Evolutionary conservation across 2,113 vertebrate species (phyloP).

Genomic region (Megaceryle maxima): DNA sequence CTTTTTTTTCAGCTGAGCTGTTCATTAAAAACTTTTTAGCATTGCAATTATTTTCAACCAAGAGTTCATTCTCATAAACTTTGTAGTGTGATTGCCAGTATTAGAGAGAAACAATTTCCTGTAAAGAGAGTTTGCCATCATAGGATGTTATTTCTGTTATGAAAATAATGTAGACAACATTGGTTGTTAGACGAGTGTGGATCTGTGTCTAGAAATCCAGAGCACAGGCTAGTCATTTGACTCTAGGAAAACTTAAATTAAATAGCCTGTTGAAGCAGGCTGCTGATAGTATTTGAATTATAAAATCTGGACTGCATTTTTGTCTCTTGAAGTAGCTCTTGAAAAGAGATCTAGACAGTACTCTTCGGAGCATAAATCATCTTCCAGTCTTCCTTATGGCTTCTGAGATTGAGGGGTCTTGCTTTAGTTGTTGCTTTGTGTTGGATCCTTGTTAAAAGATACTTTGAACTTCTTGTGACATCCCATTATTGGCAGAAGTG

Average conservation of each 20-base stretch:
- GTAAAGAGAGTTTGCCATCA: not conserved
- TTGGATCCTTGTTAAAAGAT: not conserved
- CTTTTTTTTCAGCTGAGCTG: not conserved
- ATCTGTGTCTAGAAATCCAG: not conserved
- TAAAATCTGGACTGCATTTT: not conserved
- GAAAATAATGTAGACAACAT: not conserved
- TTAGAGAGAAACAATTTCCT: not conserved
- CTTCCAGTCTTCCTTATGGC: not conserved
- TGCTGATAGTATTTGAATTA: not conserved
- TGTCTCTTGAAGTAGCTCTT: not conserved
- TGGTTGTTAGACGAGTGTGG: not conserved
- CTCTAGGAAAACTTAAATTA: not conserved
- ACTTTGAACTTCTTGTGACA: not conserved
- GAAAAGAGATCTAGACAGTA: not conserved
- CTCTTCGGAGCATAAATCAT: not conserved
- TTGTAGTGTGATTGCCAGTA: not conserved
- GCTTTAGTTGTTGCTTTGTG: not conserved
- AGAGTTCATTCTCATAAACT: not conserved
- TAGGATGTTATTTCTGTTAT: not conserved
- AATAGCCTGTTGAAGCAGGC: not conserved
- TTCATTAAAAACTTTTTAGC: not conserved
- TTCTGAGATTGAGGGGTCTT: not conserved
- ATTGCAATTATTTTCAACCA: not conserved
- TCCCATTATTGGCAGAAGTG: not conserved
- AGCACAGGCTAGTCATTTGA: not conserved